Percentiles rank a stretch among this genome's conserved stretches.
Conservation (phyloP, 1,140 invertebrate species). For the Cheumatopsyche charites region DNA sequence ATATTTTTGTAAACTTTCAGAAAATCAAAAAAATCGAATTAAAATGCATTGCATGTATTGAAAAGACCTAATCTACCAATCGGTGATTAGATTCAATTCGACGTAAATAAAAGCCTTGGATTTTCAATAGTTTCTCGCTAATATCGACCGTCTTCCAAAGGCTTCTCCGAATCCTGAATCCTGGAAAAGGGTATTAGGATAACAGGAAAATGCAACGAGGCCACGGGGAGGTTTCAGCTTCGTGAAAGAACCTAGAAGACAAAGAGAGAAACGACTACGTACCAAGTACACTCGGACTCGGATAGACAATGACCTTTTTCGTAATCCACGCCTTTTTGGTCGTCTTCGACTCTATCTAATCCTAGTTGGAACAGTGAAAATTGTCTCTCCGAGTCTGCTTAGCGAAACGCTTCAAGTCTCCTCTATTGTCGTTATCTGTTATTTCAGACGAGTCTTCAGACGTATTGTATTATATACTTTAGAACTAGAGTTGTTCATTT, state of each 20-base stretch:
- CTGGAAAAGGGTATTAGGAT: conserved; percentile 40
- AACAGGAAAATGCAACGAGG: conserved; percentile 44
- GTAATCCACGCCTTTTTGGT: no score
- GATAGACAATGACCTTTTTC: no score
- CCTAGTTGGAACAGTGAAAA: not conserved
- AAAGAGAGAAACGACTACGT: conserved; percentile 33
- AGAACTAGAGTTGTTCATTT: no score
- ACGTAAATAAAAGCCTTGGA: no score
- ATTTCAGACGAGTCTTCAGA: not conserved
- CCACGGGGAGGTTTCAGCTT: conserved; percentile 31
- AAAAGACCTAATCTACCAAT: no score
- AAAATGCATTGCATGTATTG: no score
- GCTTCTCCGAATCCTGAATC: conserved; percentile 31
- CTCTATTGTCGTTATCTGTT: not conserved
- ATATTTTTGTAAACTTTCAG: not conserved
- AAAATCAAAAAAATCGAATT: no score
- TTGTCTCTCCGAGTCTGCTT: not conserved
- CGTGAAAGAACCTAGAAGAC: conserved; percentile 36
- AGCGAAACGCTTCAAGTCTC: not conserved
- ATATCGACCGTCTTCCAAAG: not conserved
- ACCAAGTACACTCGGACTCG: not conserved
- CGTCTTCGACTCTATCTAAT: conserved; percentile 22
- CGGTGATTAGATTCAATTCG: no score
- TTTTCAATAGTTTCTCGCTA: not conserved
- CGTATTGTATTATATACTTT: no score